Percentiles rank a stretch among this genome's conserved stretches.
Evolutionary conservation across 2,797 vertebrate species (phyloP).

Genomic region (Lerista edwardsae): DNA sequence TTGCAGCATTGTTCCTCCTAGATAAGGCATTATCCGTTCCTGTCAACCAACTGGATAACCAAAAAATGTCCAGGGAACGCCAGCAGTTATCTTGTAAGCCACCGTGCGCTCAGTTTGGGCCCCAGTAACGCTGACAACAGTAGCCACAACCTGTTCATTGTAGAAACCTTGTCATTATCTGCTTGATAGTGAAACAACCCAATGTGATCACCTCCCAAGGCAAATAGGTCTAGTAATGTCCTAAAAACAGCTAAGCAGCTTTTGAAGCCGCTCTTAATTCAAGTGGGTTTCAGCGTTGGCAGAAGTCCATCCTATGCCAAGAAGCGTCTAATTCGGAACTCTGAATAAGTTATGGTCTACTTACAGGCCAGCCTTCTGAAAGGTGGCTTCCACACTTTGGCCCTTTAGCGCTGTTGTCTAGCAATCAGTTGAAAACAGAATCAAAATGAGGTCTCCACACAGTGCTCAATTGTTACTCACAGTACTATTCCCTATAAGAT

Average conservation of each 20-base stretch:
- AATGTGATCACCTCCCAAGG: conserved; percentile 10
- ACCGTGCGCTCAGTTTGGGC: conserved; percentile 1
- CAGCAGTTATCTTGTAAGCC: neutral
- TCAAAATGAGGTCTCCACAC: too few species aligned
- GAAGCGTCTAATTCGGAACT: neutral
- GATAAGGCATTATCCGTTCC: conserved; percentile 50
- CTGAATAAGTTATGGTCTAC: neutral
- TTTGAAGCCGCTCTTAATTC: neutral
- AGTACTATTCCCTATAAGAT: too few species aligned
- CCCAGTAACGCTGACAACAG: neutral
- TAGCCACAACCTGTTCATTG: conserved; percentile 19
- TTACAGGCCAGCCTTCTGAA: neutral
- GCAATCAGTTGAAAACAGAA: too few species aligned
- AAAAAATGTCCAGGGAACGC: conserved; percentile 25
- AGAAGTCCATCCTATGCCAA: neutral
- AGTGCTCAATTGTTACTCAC: too few species aligned
- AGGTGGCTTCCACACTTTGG: neutral
- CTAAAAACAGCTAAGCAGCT: neutral
- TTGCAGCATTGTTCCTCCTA: conserved; percentile 39
- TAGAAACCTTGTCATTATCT: conserved; percentile 8
- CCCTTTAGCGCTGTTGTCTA: too few species aligned
- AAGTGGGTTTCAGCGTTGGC: neutral
- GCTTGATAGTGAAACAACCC: neutral
- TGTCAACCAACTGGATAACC: conserved; percentile 48
- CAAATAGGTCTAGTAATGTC: neutral